Evolutionary conservation across 2,888 invertebrate genomes (phyloP), one percentile per base, ranked within the genome.

Genomic region (Drosophila melanocephala): DNA sequence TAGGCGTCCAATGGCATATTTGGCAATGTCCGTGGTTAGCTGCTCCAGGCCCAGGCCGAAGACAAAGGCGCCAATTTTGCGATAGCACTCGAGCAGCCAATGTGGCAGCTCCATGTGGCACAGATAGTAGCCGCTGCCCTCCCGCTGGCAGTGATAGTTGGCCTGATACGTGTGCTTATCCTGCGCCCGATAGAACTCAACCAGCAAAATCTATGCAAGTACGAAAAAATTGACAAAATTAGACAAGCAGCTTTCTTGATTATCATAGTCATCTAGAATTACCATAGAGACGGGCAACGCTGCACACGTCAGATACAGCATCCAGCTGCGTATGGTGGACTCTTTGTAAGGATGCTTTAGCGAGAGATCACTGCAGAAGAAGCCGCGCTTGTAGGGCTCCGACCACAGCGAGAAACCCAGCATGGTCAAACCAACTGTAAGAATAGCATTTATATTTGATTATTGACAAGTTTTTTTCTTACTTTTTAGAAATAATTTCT

Each of bases 351-450:
- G 99, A 93, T 99, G 97, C 88, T 95, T 95, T 58, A 99, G 95
- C 33, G 97, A 97, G 91, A 98, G 97, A 94, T 99, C 99, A 93
- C 97, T 96, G 94, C 99, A 99, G 94, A 97, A 99, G 94, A 99
- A 99, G 33, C 99, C 99, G 74, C 99, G 94, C 78, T 96, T 94
- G 92, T 95, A 96, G 0, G 98, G 97, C 61, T 95, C 94, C 30
- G 96, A 97, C 95, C 96, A 96, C 44, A 96, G 90, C 91, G 95
- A 96, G 89, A 96, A 96, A 70, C 95, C 94, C 76, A 97, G 93
- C 86, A 97, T 96, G 14, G 96, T 95, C 86, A 97, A 94, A 64
- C 96, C 96, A 91, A 97, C 97, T 97, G 95, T 39, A 95, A 33
- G 2, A 9, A 37, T 19, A 4, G 7, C 5, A 47, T 26, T 9